Percentiles rank a stretch among this genome's conserved stretches.
Evolutionary conservation across 1,140 invertebrate species (phyloP).

Genomic region (Cotesia chilonis): DNA sequence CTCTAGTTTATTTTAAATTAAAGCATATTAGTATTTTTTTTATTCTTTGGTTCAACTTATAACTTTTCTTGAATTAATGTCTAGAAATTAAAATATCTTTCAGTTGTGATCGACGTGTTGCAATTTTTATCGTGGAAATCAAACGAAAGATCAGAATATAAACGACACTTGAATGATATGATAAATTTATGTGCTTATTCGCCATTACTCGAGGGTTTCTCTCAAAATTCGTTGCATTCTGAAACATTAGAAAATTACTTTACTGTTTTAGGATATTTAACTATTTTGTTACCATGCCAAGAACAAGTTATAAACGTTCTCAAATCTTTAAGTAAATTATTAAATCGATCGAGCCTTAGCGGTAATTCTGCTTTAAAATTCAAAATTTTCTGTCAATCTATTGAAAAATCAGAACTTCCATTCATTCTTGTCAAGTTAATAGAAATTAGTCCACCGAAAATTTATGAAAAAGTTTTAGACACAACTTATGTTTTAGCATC

Average conservation of each 20-base stretch:
- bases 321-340: constrained; percentile 39
- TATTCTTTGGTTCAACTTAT: not conserved
- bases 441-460: constrained; percentile 30
- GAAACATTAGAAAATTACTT: constrained; percentile 48
- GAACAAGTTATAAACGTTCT: constrained; percentile 39
- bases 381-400: constrained; percentile 36
- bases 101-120: constrained; percentile 45
- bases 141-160: constrained; percentile 40
- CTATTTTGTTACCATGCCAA: constrained; percentile 41
- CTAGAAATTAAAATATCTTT: constrained; percentile 50
- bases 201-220: constrained; percentile 44
- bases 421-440: constrained; percentile 42
- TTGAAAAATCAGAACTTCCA: constrained; percentile 49
- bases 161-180: constrained; percentile 43
- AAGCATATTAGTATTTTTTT: not conserved
- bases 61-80: constrained; percentile 39
- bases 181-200: constrained; percentile 44
- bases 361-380: constrained; percentile 40
- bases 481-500: constrained; percentile 43
- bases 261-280: constrained; percentile 47
- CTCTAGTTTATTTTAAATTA: not conserved
- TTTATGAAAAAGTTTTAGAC: constrained; percentile 44
- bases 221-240: constrained; percentile 38
- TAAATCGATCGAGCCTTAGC: constrained; percentile 31
- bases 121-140: constrained; percentile 46